Percentiles rank a stretch among this genome's conserved stretches.
Conservation (phyloP, 2,797 vertebrate species). For the Manis crassicaudata region DNA sequence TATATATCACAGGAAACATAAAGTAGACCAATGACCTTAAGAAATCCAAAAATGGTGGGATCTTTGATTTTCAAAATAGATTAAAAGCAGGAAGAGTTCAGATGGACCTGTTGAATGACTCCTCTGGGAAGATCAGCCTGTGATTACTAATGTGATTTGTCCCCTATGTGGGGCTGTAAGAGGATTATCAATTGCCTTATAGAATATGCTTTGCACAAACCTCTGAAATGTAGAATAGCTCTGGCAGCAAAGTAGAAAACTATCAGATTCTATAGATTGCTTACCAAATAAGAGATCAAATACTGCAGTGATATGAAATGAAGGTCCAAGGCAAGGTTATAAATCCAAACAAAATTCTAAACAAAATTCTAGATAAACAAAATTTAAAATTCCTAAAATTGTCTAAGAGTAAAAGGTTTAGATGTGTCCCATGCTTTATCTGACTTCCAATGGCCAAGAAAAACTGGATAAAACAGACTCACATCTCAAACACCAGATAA, state of each 20-base stretch:
- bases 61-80: conserved; percentile 59
- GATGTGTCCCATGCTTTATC: neutral
- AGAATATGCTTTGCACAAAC: neutral
- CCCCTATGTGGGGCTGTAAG: neutral
- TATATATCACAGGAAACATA: conserved; percentile 55
- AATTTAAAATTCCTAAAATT: neutral
- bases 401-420: neutral
- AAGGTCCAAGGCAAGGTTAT: neutral
- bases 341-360: neutral
- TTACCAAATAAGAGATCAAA: neutral
- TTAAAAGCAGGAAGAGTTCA: conserved; percentile 56
- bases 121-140: conserved; percentile 34
- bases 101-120: conserved; percentile 21
- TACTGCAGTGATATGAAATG: neutral
- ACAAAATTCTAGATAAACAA: neutral
- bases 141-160: conserved; percentile 55
- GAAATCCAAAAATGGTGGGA: conserved; percentile 43
- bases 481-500: neutral
- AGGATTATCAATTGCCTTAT: neutral
- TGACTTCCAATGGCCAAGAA: neutral
- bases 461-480: neutral
- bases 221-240: neutral
- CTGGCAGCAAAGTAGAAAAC: neutral
- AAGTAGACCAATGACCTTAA: conserved; percentile 67
- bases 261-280: neutral